phyloP scores from a whole-genome alignment of 1,140 invertebrate genomes.

The Drosophila hydei region DNA sequence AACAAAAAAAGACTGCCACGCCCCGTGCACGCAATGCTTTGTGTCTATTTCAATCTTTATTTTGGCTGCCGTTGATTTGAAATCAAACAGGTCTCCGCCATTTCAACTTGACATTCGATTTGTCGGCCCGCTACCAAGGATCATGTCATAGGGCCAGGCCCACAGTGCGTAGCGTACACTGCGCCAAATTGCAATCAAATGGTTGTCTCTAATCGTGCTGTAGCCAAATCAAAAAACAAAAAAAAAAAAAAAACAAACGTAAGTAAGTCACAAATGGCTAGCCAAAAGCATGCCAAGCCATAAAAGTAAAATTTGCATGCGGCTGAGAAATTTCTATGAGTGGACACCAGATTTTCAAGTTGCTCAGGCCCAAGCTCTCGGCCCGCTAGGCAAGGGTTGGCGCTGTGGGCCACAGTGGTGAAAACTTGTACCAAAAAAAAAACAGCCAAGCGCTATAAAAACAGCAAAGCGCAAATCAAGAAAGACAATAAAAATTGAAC shows the following conservation, averaged over 20 bases:
- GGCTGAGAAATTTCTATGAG: constrained; percentile 48
- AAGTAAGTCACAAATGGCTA: too few species aligned
- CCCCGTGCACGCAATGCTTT: constrained; percentile 38
- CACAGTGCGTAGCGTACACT: not conserved
- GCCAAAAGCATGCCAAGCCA: constrained; percentile 19
- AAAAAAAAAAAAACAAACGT: too few species aligned
- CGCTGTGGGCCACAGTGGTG: constrained; percentile 29
- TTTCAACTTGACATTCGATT: constrained; percentile 67
- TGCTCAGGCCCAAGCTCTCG: constrained; percentile 5
- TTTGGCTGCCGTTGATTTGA: constrained; percentile 58
- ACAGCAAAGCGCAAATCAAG: constrained; percentile 69
- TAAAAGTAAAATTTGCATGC: constrained; percentile 61
- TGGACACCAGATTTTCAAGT: constrained; percentile 59
- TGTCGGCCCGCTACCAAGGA: constrained; percentile 33
- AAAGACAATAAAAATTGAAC: constrained; percentile 70
- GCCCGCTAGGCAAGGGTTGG: constrained; percentile 42
- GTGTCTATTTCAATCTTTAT: constrained; percentile 68
- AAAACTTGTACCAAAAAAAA: constrained; percentile 49
- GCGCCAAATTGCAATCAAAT: constrained; percentile 26
- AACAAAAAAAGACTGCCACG: constrained; percentile 15
- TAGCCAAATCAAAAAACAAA: too few species aligned
- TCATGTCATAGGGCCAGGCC: not conserved
- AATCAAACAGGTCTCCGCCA: constrained; percentile 66
- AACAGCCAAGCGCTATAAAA: constrained; percentile 43
- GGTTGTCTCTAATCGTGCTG: too few species aligned